These are phyloP conservation scores for Mayetiola destructor DNA, from an alignment of 2,888 invertebrate genomes.

Conservation along the genomic window DNA sequence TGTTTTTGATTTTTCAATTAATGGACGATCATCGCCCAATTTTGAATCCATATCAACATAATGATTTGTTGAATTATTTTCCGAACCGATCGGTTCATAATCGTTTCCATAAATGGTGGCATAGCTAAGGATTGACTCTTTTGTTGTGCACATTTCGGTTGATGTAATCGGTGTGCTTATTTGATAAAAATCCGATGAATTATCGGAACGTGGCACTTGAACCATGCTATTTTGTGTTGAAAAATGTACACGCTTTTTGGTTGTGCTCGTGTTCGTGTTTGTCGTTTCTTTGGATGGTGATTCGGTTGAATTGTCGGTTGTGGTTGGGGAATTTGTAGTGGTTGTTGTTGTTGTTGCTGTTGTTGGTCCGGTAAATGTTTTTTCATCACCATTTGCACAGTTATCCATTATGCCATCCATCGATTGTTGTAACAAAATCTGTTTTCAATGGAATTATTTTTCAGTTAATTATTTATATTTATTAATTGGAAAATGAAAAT, in stretches of 20 bases:
- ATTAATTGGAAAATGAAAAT: not conserved
- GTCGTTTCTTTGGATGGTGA: constrained; percentile 17
- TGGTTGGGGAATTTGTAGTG: constrained; percentile 36
- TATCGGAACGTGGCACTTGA: constrained; percentile 29
- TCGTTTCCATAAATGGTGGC: constrained; percentile 62
- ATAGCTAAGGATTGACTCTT: constrained; percentile 31
- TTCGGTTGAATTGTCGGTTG: constrained; percentile 31
- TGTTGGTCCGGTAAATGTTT: not conserved
- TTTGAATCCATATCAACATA: constrained; percentile 50
- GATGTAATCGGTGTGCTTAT: constrained; percentile 18
- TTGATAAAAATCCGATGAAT: constrained; percentile 12
- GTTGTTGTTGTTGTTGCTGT: constrained; percentile 18
- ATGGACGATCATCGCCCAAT: constrained; percentile 23
- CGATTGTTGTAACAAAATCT: constrained; percentile 62
- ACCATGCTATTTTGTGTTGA: constrained; percentile 48
- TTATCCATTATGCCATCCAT: constrained; percentile 37
- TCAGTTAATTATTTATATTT: not conserved
- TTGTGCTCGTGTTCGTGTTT: constrained; percentile 24
- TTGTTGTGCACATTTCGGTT: constrained; percentile 27
- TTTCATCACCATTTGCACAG: not conserved
- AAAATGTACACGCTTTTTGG: constrained; percentile 44
- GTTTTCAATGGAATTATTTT: not conserved
- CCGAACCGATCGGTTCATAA: constrained; percentile 48
- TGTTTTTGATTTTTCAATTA: constrained; percentile 24
- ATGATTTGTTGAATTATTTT: constrained; percentile 38